Evolutionary conservation across 2,113 vertebrate species (phyloP).

Genomic region (Aldabrachelys gigantea): DNA sequence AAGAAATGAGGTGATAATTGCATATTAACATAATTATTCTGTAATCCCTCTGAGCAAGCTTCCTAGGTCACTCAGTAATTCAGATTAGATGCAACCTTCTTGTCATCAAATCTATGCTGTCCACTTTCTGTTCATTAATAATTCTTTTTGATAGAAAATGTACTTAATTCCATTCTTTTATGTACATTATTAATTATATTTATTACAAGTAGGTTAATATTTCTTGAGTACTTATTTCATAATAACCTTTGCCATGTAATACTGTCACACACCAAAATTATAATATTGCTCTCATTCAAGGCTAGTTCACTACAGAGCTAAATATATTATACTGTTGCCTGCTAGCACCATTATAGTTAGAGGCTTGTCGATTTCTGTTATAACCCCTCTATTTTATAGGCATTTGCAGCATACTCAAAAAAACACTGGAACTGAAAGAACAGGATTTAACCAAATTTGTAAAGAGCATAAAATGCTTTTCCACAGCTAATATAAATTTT

Average conservation of each 20-base stretch:
- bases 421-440: neutral
- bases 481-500: neutral
- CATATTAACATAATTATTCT: constrained; percentile 96
- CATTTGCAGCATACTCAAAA: constrained; percentile 48
- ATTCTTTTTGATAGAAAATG: constrained; percentile 76
- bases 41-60: constrained; percentile 86
- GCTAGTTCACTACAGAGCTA: constrained; percentile 41
- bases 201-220: constrained; percentile 73
- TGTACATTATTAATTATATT: constrained; percentile 82
- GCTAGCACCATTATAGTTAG: constrained; percentile 52
- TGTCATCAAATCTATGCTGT: constrained; percentile 83
- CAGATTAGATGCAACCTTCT: constrained; percentile 82
- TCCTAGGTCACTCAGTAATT: constrained; percentile 88
- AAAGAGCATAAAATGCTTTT: neutral
- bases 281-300: constrained; percentile 22
- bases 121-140: constrained; percentile 85
- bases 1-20: constrained; percentile 95
- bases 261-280: constrained; percentile 62
- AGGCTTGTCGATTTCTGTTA: constrained; percentile 38
- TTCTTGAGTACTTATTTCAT: constrained; percentile 65
- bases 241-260: constrained; percentile 50
- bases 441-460: neutral
- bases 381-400: neutral
- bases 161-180: constrained; percentile 77
- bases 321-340: constrained; percentile 9